Conservation (phyloP, 2,888 invertebrate species). For the Mesorhabditis belari region DNA sequence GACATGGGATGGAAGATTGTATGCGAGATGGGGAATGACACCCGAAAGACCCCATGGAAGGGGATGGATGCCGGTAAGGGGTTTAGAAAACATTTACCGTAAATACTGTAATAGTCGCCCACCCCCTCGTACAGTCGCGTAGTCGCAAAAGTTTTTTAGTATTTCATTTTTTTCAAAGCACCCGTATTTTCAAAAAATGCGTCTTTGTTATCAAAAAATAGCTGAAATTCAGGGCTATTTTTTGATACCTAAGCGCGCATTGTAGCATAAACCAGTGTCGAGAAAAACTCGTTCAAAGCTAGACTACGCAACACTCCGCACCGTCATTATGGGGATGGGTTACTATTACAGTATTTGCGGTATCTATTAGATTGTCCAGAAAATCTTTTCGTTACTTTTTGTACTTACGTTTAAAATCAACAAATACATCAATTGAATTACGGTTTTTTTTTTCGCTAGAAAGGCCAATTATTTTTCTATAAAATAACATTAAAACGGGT, state of each 20-base stretch:
- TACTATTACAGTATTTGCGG: constrained; percentile 11
- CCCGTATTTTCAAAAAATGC: no score
- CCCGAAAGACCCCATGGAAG: neutral
- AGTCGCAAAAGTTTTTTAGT: no score
- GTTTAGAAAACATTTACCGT: no score
- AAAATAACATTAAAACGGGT: neutral
- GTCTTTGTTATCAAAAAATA: no score
- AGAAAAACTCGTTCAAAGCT: no score
- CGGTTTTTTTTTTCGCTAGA: neutral
- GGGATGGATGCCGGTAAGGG: neutral
- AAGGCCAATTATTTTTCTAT: neutral
- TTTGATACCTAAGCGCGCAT: no score
- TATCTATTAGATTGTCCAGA: constrained; percentile 11
- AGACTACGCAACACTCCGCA: no score
- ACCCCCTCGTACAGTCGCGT: no score
- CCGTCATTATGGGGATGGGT: constrained; percentile 16
- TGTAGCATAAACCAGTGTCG: no score
- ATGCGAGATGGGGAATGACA: constrained; percentile 11
- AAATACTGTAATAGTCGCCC: no score
- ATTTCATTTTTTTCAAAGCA: no score
- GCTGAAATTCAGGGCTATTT: no score
- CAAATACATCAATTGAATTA: neutral
- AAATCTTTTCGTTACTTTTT: constrained; percentile 25
- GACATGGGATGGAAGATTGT: constrained; percentile 28
- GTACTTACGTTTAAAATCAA: constrained; percentile 13